Base-by-base conservation (phyloP, 2,797 vertebrate genomes). In the Enoplosus armatus region DNA sequence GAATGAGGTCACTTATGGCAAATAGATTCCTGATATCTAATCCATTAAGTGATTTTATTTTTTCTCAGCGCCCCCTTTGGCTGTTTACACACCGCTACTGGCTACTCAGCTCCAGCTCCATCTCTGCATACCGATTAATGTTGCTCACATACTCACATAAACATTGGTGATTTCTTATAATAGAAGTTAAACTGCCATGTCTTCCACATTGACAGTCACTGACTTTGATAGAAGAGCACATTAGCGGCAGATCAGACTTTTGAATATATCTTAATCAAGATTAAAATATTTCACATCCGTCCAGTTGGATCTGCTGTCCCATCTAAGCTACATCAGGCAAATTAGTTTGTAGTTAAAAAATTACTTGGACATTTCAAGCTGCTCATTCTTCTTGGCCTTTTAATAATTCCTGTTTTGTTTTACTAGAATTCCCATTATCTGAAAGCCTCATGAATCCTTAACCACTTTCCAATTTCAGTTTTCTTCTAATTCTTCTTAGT, bases 1-100 rank as follows among this genome's bases (percentile, higher is more conserved):
- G 86, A 87, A 91, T 92, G 88, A 89, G 90, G 90, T 93, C 92
- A 92, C 86, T 90, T 87, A 89, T 71, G 61, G 88, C 66, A 87
- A 91, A 92, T 87, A 85, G 89, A 91, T 82, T 88, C 72, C 85
- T 91, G 90, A 93, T 90, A 92, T 87, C 77, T 76, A 85, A 83
- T 48, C 86, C 79, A 84, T 87, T 77, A 78, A 79, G 60, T 87
- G 79, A 80, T 83, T 80, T 72, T 12, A 72, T 67, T 68, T 14
- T 55, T 58, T 56, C 54, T 61, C 18, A 3, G 15, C 65, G 33
- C 62, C 39, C 18, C 78, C 59, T 72, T 48, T 43, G 75, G 85
- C 80, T 89, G 69, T 86, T 90, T 83, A 84, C 64, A 43, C 68
- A 66, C 50, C 18, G 43, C 61, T 78, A 33, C 61, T 59, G 55